Conservation (phyloP, 2,113 vertebrate genomes). For the Carollia perspicillata region DNA sequence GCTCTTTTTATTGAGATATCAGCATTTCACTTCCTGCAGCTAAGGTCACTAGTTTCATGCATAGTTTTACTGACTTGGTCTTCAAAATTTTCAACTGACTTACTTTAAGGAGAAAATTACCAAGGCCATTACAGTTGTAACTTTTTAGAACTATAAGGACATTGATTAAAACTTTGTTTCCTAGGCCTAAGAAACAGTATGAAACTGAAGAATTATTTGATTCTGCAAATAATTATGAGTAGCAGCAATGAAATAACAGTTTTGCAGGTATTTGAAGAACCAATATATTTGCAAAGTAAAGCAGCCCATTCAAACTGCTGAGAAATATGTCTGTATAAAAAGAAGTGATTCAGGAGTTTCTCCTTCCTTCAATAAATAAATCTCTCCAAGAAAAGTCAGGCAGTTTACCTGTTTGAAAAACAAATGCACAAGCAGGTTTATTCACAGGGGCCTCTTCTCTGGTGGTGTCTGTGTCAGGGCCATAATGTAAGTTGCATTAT, state of each 20-base stretch:
- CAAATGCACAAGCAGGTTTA: background rate
- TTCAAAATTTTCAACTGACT: background rate
- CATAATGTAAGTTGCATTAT: background rate
- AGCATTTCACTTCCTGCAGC: background rate
- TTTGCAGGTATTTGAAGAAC: background rate
- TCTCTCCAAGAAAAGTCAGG: background rate
- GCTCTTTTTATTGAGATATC: background rate
- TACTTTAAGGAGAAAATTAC: background rate
- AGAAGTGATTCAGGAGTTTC: background rate
- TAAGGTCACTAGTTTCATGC: background rate
- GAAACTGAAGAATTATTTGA: background rate
- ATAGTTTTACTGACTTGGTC: background rate
- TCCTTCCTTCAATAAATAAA: background rate
- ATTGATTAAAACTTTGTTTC: background rate
- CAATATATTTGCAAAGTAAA: constrained; percentile 14
- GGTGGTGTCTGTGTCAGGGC: background rate
- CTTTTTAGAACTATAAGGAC: background rate
- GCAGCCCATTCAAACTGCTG: background rate
- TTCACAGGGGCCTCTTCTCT: background rate
- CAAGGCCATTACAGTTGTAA: background rate
- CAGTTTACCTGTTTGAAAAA: background rate
- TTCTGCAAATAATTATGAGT: background rate
- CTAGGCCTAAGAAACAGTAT: background rate
- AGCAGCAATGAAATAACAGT: background rate
- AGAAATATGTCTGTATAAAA: constrained; percentile 15